These are phyloP conservation scores for Mycteria americana DNA, from an alignment of 2,797 vertebrate species.

Conservation along the genomic window DNA sequence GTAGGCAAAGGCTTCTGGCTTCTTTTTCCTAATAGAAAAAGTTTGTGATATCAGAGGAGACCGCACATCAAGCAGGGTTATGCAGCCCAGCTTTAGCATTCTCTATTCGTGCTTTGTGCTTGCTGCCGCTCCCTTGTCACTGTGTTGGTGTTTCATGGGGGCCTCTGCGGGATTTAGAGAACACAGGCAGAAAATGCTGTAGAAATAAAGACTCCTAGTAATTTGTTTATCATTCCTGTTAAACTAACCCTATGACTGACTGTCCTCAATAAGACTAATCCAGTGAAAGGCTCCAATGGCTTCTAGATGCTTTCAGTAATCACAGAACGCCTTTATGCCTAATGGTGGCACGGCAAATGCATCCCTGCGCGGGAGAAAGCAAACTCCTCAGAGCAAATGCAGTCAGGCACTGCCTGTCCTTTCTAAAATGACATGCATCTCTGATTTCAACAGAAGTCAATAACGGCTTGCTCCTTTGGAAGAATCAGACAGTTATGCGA, in stretches of 20 bases:
- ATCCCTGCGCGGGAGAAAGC: neutral
- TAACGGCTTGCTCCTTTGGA: neutral
- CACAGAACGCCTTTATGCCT: fast-evolving
- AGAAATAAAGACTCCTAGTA: neutral
- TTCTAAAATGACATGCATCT: neutral
- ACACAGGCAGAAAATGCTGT: neutral
- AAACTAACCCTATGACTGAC: neutral
- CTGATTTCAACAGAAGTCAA: neutral
- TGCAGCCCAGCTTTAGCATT: constrained; percentile 48
- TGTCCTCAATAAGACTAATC: neutral
- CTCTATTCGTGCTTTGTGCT: constrained; percentile 1
- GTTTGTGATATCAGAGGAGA: constrained; percentile 68
- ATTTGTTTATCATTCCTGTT: neutral
- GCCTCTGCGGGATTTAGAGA: neutral
- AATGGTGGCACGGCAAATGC: neutral
- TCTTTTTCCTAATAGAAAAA: constrained; percentile 70
- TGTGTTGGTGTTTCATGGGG: neutral
- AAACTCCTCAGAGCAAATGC: neutral
- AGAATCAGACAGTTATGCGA: neutral
- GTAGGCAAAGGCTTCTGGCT: constrained; percentile 69
- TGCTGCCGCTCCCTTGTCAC: neutral
- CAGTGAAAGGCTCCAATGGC: neutral
- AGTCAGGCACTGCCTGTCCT: neutral
- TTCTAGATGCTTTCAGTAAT: fast-evolving
- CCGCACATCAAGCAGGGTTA: constrained; percentile 57